These are phyloP conservation scores for Hyposoter didymator DNA, from an alignment of 2,888 invertebrate genomes.

Conservation along the genomic window DNA sequence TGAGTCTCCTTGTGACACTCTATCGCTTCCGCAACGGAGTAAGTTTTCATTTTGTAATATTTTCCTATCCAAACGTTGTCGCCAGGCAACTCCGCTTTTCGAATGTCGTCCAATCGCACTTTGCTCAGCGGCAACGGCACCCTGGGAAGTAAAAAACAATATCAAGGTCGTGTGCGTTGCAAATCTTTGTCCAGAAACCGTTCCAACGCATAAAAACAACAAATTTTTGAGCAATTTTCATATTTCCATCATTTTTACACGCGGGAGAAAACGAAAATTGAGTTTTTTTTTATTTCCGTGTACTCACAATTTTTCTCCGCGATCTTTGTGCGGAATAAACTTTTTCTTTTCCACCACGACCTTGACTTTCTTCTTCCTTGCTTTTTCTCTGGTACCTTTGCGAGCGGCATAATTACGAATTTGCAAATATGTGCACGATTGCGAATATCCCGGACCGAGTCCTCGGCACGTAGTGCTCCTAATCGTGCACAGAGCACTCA, in stretches of 20 bases:
- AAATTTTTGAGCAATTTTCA: background rate
- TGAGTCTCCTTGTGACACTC: constrained; percentile 92
- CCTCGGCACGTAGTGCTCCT: constrained; percentile 27
- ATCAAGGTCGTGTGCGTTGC: background rate
- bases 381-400: constrained; percentile 92
- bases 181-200: no score
- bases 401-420: constrained; percentile 89
- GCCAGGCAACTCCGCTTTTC: constrained; percentile 85
- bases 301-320: constrained; percentile 85
- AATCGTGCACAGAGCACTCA: constrained; percentile 42
- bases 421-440: constrained; percentile 72
- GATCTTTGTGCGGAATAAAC: constrained; percentile 90
- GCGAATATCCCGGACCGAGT: constrained; percentile 52
- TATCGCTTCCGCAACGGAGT: constrained; percentile 91
- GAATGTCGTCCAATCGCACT: constrained; percentile 87
- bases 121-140: constrained; percentile 83
- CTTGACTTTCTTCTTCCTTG: constrained; percentile 90
- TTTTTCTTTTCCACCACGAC: constrained; percentile 91
- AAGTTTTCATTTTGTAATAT: constrained; percentile 87
- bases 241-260: no score
- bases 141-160: constrained; percentile 76
- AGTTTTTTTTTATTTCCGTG: background rate
- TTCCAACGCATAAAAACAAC: background rate
- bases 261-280: background rate
- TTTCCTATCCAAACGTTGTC: constrained; percentile 88